Evolutionary conservation across 2,888 invertebrate genomes (phyloP), one percentile per base, ranked within the genome.

Genomic region (Pardosa pseudoannulata): DNA sequence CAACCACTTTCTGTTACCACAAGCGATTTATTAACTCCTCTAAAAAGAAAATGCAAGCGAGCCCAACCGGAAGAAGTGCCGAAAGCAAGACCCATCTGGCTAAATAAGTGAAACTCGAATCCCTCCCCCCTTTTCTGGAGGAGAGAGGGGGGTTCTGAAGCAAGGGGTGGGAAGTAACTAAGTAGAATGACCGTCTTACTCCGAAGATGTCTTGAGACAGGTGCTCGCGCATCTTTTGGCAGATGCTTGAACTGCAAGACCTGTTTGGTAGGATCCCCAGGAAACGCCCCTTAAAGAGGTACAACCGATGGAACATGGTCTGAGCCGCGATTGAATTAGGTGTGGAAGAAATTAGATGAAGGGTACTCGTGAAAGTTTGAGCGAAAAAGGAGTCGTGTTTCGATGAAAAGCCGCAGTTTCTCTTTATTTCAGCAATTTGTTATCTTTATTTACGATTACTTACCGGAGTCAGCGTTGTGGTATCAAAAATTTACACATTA

Each of bases 21-120:
- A 46, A 9, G 46, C 9, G 16, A 46, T 46, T 6, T 11, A 41
- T 65, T 46, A 28, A 31, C 36, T 28, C 31, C 31, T 67, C 64
- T 11, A 11, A n/a, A n/a, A 32, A 78, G 68, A 32, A 41, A 56
- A 68, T 50, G 76, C 28, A 32, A 39, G 9, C 65, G 75, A 39
- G 29, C 7, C 0, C 19, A 73, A 32, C 82, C 70, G 82, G 82
- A 82, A 82, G 75, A 82, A 23, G 28, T 23, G 70, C 68, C 50
- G n/a, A 56, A 31, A 79, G 41, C 46, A 13, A 72, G 41, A 73
- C 32, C 56, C 81, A 81, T 81, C 81, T 81, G 81, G 75, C 31
- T 41, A 67, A 73, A 62, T 65, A 36, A 36, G 64, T 64, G 82
- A 82, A 82, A 82, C 70, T 23, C 32, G 75, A 76, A 75, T 82